phyloP scores from a whole-genome alignment of 2,888 invertebrate genomes.

The Euzophera pinguis region DNA sequence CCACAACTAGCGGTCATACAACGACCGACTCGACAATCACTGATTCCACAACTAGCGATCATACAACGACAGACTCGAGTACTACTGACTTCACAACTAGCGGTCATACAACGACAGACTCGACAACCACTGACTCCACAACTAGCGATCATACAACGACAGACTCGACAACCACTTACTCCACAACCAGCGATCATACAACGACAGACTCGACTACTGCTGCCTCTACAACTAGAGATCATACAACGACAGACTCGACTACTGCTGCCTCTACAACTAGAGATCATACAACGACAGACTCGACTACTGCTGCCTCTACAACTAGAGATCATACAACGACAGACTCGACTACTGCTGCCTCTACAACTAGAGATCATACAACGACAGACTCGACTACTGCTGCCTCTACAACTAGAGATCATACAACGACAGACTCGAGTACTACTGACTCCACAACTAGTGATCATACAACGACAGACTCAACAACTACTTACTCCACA shows the following conservation, averaged over 20 bases:
- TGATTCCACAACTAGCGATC: not conserved
- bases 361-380: constrained; percentile 10
- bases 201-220: not conserved
- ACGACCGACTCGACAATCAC: constrained; percentile 7
- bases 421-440: constrained; percentile 1
- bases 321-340: constrained; percentile 5
- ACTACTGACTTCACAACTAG: constrained; percentile 14
- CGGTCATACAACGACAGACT: constrained; percentile 9
- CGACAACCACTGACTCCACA: not conserved
- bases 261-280: constrained; percentile 1
- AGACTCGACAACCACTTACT: not conserved
- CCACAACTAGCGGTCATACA: constrained; percentile 1
- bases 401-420: constrained; percentile 4
- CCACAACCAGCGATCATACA: constrained; percentile 11
- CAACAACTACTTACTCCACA: not conserved
- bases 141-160: constrained; percentile 9
- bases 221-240: constrained; percentile 8
- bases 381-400: constrained; percentile 3
- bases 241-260: constrained; percentile 5
- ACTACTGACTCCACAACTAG: constrained; percentile 4
- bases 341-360: not conserved
- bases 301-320: not conserved
- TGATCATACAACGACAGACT: constrained; percentile 1
- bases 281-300: constrained; percentile 8
- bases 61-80: constrained; percentile 3